Evolutionary conservation across 2,113 vertebrate species (phyloP), one percentile per base, ranked within the genome.

Genomic region (Parotia lawesii): DNA sequence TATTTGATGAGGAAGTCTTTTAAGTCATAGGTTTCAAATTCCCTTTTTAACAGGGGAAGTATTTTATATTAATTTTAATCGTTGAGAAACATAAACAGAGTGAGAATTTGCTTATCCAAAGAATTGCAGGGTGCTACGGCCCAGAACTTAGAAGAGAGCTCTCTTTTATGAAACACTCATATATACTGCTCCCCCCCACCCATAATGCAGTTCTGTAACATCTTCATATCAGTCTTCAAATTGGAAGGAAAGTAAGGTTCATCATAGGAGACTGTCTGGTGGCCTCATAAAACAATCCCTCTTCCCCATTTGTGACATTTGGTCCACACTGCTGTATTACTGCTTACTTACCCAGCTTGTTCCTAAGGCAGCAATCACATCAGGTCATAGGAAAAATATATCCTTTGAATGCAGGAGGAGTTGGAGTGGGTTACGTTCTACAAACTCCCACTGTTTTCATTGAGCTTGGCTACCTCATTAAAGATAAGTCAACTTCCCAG

Each of bases 1-100:
- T 95, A 91, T 85, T 94, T 93, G 89, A 91, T 51, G 54, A 73
- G 42, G 50, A 94, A 83, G 19, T 87, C 54, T 91, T 95, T 71
- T 61, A 94, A 96, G 85, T 83, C 72, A 67, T 80, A 77, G 79
- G 33, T 70, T 95, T 93, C 56, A 93, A 87, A 80, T 57, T 33
- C 21, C 4, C 53, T 45, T 86, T 91, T 71, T 91, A 93, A 93
- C 15, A 80, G 22, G 37, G 23, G 8, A 87, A 90, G 15, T 78
- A 37, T 76, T 65, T 82, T 60, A 28, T 48, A 72, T 65, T 78
- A 44, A 64, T 90, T 96, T 87, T 80, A 75, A 62, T 74, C 40
- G 71, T n/a, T 53, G 70, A 65, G 86, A 87, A 84, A 82, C 4
- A 7, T 76, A 84, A 81, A 61, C 56, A 50, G 35, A 80, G 31